phyloP scores from a whole-genome alignment of 2,113 vertebrate species.

The Amazona guildingii region DNA sequence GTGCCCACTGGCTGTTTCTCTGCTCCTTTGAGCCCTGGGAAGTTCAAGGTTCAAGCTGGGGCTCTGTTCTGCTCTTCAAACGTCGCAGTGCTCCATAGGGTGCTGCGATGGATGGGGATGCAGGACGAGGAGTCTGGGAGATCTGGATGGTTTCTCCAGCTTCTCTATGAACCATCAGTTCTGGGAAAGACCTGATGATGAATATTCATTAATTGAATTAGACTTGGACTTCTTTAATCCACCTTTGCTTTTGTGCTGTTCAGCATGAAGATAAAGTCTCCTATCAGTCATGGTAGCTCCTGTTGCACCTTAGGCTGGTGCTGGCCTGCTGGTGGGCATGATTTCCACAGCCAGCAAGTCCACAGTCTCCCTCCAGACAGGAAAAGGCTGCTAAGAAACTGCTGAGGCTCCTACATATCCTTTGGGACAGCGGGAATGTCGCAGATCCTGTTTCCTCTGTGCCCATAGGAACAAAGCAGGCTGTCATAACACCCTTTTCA shows the following conservation, averaged over 20 bases:
- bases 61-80: background rate
- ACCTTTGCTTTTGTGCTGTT: background rate
- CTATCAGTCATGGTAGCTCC: accelerated
- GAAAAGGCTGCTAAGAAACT: background rate
- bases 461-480: background rate
- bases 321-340: background rate
- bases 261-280: background rate
- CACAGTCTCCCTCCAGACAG: background rate
- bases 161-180: background rate
- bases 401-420: accelerated
- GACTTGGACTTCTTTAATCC: background rate
- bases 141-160: background rate
- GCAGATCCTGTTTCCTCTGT: background rate
- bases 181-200: background rate
- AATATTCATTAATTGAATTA: background rate
- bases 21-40: background rate
- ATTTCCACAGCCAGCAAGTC: background rate
- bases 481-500: background rate
- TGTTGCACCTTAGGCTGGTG: background rate
- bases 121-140: background rate
- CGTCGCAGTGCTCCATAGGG: accelerated
- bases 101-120: accelerated
- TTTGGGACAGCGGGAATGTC: background rate
- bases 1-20: background rate
- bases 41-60: accelerated